Conservation (phyloP, 2,797 vertebrate genomes). For the Coilia nasus region DNA sequence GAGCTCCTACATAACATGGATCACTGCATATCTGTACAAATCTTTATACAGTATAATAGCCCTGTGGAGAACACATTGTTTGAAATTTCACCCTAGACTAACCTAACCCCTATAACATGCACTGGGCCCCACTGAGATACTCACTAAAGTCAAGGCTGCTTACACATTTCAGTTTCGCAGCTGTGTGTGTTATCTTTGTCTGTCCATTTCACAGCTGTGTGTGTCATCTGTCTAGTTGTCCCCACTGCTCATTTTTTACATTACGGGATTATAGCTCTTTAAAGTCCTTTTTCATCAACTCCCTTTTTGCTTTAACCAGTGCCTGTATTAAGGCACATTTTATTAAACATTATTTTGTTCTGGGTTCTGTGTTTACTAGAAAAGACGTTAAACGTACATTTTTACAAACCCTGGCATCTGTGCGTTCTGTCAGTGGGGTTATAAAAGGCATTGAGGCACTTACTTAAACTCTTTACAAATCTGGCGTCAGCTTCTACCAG, state of each 20-base stretch:
- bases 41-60: no score
- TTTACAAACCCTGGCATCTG: constrained; percentile 23
- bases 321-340: constrained; percentile 28
- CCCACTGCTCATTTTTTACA: background rate
- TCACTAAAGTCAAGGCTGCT: background rate
- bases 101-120: no score
- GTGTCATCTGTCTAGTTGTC: background rate
- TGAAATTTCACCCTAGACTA: no score
- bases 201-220: background rate
- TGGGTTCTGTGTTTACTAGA: constrained; percentile 28
- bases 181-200: background rate
- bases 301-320: constrained; percentile 30
- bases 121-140: no score
- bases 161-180: background rate
- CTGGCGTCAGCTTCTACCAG: background rate
- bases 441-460: constrained; percentile 28
- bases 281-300: background rate
- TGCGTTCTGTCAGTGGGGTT: constrained; percentile 32
- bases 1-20: no score
- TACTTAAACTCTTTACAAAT: background rate
- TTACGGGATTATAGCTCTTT: background rate
- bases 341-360: constrained; percentile 29
- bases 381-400: constrained; percentile 30
- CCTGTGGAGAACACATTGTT: no score
- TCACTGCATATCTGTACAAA: no score